Evolutionary conservation across 1,140 invertebrate species (phyloP).

Genomic region (Bombus waltoni): DNA sequence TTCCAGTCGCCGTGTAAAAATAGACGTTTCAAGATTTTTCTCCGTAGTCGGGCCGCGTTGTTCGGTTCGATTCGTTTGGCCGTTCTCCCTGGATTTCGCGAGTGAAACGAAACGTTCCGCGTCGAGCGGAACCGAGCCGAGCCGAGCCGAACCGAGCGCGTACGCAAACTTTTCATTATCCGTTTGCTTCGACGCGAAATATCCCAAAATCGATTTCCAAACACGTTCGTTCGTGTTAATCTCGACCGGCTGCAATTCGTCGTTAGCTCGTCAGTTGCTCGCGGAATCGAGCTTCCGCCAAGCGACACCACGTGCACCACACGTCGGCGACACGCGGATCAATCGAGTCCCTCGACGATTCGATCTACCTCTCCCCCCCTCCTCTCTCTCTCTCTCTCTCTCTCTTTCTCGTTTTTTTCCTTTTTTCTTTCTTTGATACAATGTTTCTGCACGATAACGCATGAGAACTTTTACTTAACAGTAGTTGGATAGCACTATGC

Average conservation of each 20-base stretch:
- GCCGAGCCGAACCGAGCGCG: too few species aligned
- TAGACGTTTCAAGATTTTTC: constrained; percentile 48
- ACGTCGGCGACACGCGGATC: background rate
- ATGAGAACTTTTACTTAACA: constrained; percentile 28
- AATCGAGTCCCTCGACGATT: background rate
- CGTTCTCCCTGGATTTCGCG: background rate
- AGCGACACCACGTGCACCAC: constrained; percentile 21
- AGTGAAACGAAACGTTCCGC: background rate
- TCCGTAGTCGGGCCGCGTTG: background rate
- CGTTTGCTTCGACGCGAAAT: background rate
- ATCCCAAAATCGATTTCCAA: background rate
- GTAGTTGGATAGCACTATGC: background rate
- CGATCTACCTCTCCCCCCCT: background rate
- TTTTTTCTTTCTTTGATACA: background rate
- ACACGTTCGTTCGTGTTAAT: background rate
- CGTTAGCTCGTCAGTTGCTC: background rate
- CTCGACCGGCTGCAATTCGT: background rate
- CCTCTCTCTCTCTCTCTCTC: background rate
- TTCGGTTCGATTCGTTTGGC: background rate
- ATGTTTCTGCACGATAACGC: constrained; percentile 44
- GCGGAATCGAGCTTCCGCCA: background rate
- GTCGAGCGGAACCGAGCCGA: background rate
- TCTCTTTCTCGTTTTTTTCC: background rate
- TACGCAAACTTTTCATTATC: background rate
- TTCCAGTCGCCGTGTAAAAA: constrained; percentile 50